Conservation (phyloP, 2,888 invertebrate genomes). For the Pomacea canaliculata region DNA sequence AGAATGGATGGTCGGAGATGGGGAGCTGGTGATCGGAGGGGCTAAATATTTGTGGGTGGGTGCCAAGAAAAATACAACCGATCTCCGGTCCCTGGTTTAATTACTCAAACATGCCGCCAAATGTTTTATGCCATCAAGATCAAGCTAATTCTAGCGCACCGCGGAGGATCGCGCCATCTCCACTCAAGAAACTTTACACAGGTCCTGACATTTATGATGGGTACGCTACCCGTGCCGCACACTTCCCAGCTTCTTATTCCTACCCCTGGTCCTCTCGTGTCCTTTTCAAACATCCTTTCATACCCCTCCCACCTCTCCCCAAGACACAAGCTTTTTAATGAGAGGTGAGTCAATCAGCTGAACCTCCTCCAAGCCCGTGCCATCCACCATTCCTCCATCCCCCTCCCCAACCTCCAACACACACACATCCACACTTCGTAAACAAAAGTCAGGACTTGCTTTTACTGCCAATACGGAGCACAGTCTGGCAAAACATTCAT, state of each 20-base stretch:
- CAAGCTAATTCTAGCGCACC: slow-evolving; percentile 23
- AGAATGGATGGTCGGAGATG: slow-evolving; percentile 8
- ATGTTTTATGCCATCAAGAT: slow-evolving; percentile 32
- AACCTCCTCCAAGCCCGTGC: background rate
- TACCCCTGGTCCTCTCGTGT: background rate
- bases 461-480: background rate
- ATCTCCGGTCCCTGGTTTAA: slow-evolving; percentile 27
- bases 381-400: too few species aligned
- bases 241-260: background rate
- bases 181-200: slow-evolving; percentile 1
- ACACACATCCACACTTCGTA: slow-evolving; percentile 6
- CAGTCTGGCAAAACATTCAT: slow-evolving; percentile 1
- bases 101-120: slow-evolving; percentile 35
- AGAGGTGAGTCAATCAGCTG: slow-evolving; percentile 20
- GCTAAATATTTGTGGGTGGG: slow-evolving; percentile 35
- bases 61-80: slow-evolving; percentile 32
- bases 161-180: background rate
- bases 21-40: slow-evolving; percentile 17
- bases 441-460: slow-evolving; percentile 12
- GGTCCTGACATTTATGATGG: slow-evolving; percentile 10
- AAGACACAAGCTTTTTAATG: slow-evolving; percentile 5
- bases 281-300: background rate
- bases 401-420: too few species aligned
- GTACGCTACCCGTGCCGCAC: background rate
- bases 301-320: background rate